Evolutionary conservation across 1,140 invertebrate genomes (phyloP), one percentile per base, ranked within the genome.

Genomic region (Penaeus vannamei): DNA sequence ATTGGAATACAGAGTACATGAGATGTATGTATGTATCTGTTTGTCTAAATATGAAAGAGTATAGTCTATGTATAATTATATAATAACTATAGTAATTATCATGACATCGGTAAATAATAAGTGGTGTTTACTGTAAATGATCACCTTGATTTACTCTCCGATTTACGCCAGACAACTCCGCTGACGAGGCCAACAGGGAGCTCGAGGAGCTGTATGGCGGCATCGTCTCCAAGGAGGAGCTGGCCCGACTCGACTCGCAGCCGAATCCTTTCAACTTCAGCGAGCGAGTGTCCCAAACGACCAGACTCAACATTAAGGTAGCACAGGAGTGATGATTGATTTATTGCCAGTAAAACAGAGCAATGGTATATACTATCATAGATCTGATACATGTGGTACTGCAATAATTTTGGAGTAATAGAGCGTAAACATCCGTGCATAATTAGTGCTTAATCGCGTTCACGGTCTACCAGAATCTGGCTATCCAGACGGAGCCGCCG

Each of bases 401-500:
- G 53, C 17, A 14, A 12, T 53, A 53, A 12, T 14, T 0, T 14
- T 14, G 53, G 0, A 53, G 17, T 53, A 8, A 53, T 29, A n/a
- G 8, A 76, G 4, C 5, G 26, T 32, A 26, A 14, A 12, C 8
- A 36, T 76, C 10, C 32, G n/a, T 7, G 5, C 23, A 22, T n/a
- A 22, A 72, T 12, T 61, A 22, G 23, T 79, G 7, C n/a, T 22
- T 32, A n/a, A 42, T 42, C 29, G 12, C 22, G 8, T 32, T 26
- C 66, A 0, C 10, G 23, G 7, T 14, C 22, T 32, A 26, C 1
- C 76, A 90, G 88, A n/a, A 85, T 62, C 42, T 85, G 53, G 77
- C 29, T 10, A 61, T 90, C 2, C 88, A 90, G 84, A 90, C 88
- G 7, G 88, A 90, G 61, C 84, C 88, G 7, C 88, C 88, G 2